Percentiles rank a stretch among this genome's conserved stretches.
Conservation (phyloP, 2,888 invertebrate genomes). For the Isotomurus palustris region DNA sequence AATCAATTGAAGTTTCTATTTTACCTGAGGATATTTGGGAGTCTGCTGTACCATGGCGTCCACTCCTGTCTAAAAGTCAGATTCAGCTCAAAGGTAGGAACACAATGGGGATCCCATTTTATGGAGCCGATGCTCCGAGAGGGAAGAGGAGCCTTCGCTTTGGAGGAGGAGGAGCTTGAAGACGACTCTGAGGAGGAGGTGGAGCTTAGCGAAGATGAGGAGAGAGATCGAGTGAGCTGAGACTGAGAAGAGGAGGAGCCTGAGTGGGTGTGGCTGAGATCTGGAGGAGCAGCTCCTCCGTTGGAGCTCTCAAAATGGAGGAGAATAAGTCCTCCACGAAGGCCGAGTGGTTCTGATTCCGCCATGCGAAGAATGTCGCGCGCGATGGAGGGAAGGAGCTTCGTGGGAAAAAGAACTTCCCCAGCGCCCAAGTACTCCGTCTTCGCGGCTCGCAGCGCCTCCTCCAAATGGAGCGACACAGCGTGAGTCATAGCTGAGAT, state of each 20-base stretch:
- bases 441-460: slow-evolving; percentile 74
- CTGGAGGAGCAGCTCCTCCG: slow-evolving; percentile 6
- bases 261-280: slow-evolving; percentile 10
- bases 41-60: slow-evolving; percentile 77
- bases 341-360: slow-evolving; percentile 83
- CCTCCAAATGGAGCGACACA: slow-evolving; percentile 71
- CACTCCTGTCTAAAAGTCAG: slow-evolving; percentile 80
- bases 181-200: slow-evolving; percentile 26
- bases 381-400: slow-evolving; percentile 72
- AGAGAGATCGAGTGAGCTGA: neutral
- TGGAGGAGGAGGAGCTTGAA: slow-evolving; percentile 16
- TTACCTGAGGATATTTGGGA: slow-evolving; percentile 88
- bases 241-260: slow-evolving; percentile 30
- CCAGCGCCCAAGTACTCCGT: slow-evolving; percentile 74
- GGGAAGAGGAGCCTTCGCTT: neutral
- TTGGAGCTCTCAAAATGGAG: slow-evolving; percentile 31
- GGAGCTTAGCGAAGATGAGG: slow-evolving; percentile 19
- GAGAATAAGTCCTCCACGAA: slow-evolving; percentile 53
- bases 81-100: slow-evolving; percentile 85
- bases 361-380: slow-evolving; percentile 75
- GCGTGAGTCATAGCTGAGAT: too few relatives aligned
- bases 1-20: too few relatives aligned
- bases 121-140: slow-evolving; percentile 50
- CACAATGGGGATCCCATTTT: slow-evolving; percentile 78
- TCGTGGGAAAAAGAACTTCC: slow-evolving; percentile 78